Conservation (phyloP, 2,113 vertebrate species). For the Pipra filicauda region DNA sequence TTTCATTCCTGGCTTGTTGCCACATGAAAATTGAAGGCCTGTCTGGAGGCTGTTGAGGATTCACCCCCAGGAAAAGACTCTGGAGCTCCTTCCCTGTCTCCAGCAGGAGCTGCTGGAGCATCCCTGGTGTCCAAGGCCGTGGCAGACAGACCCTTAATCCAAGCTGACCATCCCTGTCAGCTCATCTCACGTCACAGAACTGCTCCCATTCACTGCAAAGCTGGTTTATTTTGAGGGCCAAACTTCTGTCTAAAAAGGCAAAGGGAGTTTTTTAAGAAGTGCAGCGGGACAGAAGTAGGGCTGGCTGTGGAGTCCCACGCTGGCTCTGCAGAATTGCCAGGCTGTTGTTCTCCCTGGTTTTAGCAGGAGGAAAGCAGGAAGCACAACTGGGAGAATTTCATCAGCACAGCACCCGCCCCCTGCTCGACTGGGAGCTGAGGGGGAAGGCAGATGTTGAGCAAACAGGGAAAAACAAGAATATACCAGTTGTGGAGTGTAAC, state of each 20-base stretch:
- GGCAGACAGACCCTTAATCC: not conserved
- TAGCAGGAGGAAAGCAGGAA: not conserved
- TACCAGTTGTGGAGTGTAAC: rapidly evolving
- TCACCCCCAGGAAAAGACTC: not conserved
- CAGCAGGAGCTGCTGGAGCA: not conserved
- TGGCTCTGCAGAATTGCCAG: not conserved
- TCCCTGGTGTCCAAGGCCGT: not conserved
- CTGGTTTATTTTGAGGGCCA: not conserved
- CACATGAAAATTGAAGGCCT: not conserved
- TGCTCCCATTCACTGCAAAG: not conserved
- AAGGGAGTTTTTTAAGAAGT: not conserved
- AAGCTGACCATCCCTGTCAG: not conserved
- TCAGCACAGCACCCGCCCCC: too few species aligned
- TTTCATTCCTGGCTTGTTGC: not conserved
- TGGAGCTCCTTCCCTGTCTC: not conserved
- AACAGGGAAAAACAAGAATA: not conserved
- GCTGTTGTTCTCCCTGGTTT: not conserved
- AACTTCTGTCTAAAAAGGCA: not conserved
- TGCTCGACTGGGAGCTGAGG: not conserved
- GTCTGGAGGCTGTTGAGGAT: not conserved
- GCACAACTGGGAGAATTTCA: not conserved
- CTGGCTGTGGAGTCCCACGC: not conserved
- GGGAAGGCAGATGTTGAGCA: not conserved
- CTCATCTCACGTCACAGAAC: not conserved
- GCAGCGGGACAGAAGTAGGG: not conserved